Evolutionary conservation across 2,113 vertebrate genomes (phyloP), one percentile per base, ranked within the genome.

Genomic region (Martes martes): DNA sequence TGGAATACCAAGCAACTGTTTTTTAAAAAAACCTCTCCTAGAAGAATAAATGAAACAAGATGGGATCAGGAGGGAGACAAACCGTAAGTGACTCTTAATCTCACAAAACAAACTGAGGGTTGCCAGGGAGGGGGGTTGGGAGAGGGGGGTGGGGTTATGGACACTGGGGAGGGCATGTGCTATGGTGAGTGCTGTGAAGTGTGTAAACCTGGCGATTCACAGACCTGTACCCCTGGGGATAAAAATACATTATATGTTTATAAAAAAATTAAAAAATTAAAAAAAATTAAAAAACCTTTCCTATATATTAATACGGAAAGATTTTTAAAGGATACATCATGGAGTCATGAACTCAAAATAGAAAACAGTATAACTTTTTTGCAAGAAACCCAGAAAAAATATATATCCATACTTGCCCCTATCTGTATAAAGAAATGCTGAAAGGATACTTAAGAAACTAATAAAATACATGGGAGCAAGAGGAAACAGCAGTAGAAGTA

Each of bases 361-460:
- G 1, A 85, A 8, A 89, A 69, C 47, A 74, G 36, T n/a, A 1
- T 84, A 63, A 26, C 10, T 73, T 84, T 93, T 91, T 93, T 93
- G 33, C 74, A 67, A 81, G 21, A 82, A 82, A 87, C 81, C 21
- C 76, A 39, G 18, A 1, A 7, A 47, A 59, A 59, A 69, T 8
- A 45, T 11, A 18, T 80, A 55, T 26, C 18, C 28, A 63, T 55
- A 85, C 83, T 91, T 83, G 24, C 31, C 80, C 36, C 28, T 59
- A 84, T 79, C 63, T 80, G 31, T 47, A 95, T 61, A 85, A 94
- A 89, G 85, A 92, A 92, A 89, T 59, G n/a, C 73, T 69, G 18
- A 92, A 73, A 90, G 9, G 47, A 69, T 59, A 50, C 36, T 59
- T 69, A 87, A 74, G 31, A 69, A 90, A 88, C 39, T 63, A 92